phyloP scores from a whole-genome alignment of 2,888 invertebrate genomes.

The Drosophila longiperda region DNA sequence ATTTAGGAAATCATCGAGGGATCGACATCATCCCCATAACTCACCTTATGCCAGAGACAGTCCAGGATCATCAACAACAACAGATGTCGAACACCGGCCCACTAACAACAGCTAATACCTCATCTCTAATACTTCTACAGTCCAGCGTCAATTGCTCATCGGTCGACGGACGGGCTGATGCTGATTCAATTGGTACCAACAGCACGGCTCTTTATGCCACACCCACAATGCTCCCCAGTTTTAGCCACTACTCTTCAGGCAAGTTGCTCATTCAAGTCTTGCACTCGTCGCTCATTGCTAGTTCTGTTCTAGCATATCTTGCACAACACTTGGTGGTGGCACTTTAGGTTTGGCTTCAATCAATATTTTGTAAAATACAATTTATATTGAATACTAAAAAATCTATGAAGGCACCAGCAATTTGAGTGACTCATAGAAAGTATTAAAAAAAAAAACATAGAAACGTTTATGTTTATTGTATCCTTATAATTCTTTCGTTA shows the following conservation, averaged over 20 bases:
- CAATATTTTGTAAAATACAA: neutral
- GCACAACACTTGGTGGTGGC: constrained; percentile 39
- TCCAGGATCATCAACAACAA: constrained; percentile 30
- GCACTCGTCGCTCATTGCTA: constrained; percentile 13
- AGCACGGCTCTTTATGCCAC: constrained; percentile 85
- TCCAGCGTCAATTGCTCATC: constrained; percentile 83
- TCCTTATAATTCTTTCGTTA: neutral
- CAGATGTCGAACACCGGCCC: constrained; percentile 36
- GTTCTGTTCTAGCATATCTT: constrained; percentile 6
- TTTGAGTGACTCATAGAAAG: neutral
- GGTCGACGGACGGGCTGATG: constrained; percentile 40
- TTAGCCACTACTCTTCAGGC: constrained; percentile 89
- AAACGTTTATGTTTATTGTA: neutral
- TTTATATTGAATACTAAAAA: neutral
- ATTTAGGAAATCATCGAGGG: constrained; percentile 40
- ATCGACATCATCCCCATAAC: constrained; percentile 35
- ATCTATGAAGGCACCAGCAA: neutral
- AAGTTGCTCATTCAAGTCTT: constrained; percentile 77
- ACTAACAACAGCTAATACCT: constrained; percentile 41
- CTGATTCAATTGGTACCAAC: constrained; percentile 42
- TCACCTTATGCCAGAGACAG: constrained; percentile 39
- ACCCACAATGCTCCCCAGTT: constrained; percentile 89
- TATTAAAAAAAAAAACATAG: neutral
- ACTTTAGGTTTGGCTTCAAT: constrained; percentile 3
- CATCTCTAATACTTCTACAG: constrained; percentile 86